These are phyloP conservation scores for Crypturellus tataupa DNA, from an alignment of 2,797 vertebrate species.

Conservation along the genomic window DNA sequence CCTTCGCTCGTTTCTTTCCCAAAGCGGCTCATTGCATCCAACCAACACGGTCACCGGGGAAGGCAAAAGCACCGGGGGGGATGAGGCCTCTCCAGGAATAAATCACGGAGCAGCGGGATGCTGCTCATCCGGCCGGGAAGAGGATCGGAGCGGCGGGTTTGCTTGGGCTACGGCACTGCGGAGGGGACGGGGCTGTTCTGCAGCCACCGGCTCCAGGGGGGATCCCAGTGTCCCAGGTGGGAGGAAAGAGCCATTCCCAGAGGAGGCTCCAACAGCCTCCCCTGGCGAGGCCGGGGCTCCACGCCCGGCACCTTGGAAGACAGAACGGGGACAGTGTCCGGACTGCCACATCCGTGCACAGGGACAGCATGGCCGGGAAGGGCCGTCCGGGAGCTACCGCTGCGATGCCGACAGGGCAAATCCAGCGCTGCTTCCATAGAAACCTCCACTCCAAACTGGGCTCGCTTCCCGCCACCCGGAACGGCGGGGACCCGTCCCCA, in stretches of 20 bases:
- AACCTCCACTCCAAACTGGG: background rate
- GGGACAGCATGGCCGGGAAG: accelerated
- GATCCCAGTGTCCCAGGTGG: accelerated
- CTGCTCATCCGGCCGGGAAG: background rate
- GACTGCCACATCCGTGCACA: too few species aligned
- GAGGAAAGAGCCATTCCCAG: background rate
- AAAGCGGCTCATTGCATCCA: background rate
- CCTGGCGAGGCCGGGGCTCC: too few species aligned
- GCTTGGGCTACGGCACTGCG: background rate
- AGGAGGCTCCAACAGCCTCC: background rate
- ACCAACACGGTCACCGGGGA: background rate
- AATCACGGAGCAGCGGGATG: background rate
- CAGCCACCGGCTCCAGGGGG: accelerated
- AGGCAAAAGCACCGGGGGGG: background rate
- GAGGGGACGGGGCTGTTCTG: background rate
- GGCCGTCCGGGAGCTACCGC: accelerated
- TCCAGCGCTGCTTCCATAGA: background rate
- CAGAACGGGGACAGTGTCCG: background rate
- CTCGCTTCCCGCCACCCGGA: accelerated
- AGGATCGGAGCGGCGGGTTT: background rate
- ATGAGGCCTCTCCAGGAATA: background rate
- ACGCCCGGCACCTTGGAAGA: background rate
- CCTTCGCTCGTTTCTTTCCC: background rate
- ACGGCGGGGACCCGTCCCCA: background rate
- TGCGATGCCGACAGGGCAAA: accelerated